A percentile compares a stretch with the other conserved stretches of the same genome.
phyloP scores from a whole-genome alignment of 2,888 invertebrate species.

The Melanophora roralis region DNA sequence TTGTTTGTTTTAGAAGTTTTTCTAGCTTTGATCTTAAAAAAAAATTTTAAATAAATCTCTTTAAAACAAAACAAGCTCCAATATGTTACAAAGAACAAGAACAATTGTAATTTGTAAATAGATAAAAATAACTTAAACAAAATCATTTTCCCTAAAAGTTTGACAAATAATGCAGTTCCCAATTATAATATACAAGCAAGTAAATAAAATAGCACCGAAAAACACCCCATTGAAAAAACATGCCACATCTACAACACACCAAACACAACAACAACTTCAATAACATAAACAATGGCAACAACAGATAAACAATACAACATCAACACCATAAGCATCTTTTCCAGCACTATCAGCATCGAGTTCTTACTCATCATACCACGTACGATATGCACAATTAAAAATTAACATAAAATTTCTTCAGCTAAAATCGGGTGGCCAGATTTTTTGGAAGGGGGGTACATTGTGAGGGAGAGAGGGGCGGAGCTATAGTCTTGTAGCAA shows the following conservation, averaged over 20 bases:
- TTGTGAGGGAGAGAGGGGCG: background rate
- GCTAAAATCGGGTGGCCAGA: background rate
- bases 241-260: slow-evolving; percentile 43
- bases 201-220: background rate
- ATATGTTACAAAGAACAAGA: background rate
- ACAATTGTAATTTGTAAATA: background rate
- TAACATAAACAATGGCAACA: slow-evolving; percentile 15
- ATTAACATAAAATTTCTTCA: slow-evolving; percentile 38
- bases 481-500: slow-evolving; percentile 15
- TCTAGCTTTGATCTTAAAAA: too few relatives aligned
- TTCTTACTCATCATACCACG: background rate
- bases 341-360: background rate
- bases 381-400: slow-evolving; percentile 56
- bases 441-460: background rate
- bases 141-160: background rate
- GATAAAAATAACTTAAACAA: background rate
- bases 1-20: too few relatives aligned
- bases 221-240: slow-evolving; percentile 29
- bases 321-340: slow-evolving; percentile 25
- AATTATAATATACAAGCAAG: slow-evolving; percentile 8
- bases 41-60: too few relatives aligned
- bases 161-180: background rate
- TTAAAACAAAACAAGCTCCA: background rate
- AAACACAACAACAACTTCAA: slow-evolving; percentile 32
- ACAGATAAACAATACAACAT: slow-evolving; percentile 48